These are phyloP conservation scores for Sakesphorus luctuosus DNA, from an alignment of 2,113 vertebrate species.

Conservation along the genomic window DNA sequence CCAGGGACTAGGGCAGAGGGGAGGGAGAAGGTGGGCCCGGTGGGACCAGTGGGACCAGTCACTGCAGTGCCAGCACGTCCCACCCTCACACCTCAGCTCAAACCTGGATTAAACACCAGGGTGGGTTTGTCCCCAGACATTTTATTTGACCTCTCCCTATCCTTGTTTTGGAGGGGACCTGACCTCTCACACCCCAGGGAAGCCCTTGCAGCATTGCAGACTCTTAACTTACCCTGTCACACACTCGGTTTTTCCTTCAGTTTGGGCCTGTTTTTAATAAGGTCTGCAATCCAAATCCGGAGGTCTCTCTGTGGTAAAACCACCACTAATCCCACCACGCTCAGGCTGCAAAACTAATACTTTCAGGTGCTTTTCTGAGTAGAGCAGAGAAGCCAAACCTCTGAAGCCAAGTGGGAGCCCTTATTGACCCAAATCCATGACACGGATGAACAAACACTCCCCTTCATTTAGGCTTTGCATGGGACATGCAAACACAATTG, in stretches of 20 bases:
- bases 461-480: background rate
- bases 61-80: background rate
- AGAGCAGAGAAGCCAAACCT: conserved; percentile 7
- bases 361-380: background rate
- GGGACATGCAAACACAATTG: background rate
- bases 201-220: background rate
- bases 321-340: background rate
- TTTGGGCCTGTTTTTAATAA: background rate
- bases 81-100: background rate
- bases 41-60: background rate
- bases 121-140: background rate
- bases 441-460: background rate
- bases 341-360: conserved; percentile 5
- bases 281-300: background rate
- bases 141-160: background rate
- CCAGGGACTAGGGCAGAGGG: background rate
- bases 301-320: background rate
- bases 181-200: background rate
- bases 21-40: too few species aligned
- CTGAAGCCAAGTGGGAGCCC: background rate
- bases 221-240: background rate
- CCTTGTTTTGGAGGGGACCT: background rate
- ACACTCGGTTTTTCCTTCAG: background rate
- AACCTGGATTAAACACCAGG: background rate
- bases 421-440: conserved; percentile 22